Conservation (phyloP, 1,140 invertebrate species). For the Zaprionus gabonicus region DNA sequence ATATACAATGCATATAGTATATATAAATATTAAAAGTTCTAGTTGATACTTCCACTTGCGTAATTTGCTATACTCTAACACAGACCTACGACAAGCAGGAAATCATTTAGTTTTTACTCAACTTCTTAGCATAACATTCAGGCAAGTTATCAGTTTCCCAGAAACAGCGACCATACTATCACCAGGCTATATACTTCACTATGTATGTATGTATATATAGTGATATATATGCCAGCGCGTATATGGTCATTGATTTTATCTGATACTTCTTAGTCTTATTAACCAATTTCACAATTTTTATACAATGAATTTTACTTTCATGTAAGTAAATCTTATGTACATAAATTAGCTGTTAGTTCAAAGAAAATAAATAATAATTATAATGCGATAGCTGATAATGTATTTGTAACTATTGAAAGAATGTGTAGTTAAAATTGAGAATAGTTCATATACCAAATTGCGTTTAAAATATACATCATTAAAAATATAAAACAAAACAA, state of each 20-base stretch:
- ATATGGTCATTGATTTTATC: slow-evolving; percentile 11
- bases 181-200: slow-evolving; percentile 11
- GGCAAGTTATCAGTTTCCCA: slow-evolving; percentile 55
- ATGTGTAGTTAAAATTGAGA: slow-evolving; percentile 64
- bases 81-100: slow-evolving; percentile 18
- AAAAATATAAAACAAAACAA: slow-evolving; percentile 8
- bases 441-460: slow-evolving; percentile 58
- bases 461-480: slow-evolving; percentile 68
- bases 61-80: slow-evolving; percentile 63
- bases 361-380: slow-evolving; percentile 32
- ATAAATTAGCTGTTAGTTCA: slow-evolving; percentile 54
- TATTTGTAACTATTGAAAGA: slow-evolving; percentile 38
- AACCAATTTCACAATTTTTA: slow-evolving; percentile 49
- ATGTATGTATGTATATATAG: slow-evolving; percentile 9
- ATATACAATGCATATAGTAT: slow-evolving; percentile 21
- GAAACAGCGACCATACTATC: slow-evolving; percentile 34
- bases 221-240: slow-evolving; percentile 2
- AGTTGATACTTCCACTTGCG: slow-evolving; percentile 19
- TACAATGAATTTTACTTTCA: slow-evolving; percentile 60
- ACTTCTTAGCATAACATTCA: slow-evolving; percentile 32
- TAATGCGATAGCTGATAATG: slow-evolving; percentile 46
- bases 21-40: slow-evolving; percentile 36
- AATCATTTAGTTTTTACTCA: slow-evolving; percentile 1
- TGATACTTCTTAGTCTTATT: slow-evolving; percentile 35
- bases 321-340: slow-evolving; percentile 69